Evolutionary conservation across 2,888 invertebrate species (phyloP), one percentile per base, ranked within the genome.

Genomic region (Eilema sororculum): DNA sequence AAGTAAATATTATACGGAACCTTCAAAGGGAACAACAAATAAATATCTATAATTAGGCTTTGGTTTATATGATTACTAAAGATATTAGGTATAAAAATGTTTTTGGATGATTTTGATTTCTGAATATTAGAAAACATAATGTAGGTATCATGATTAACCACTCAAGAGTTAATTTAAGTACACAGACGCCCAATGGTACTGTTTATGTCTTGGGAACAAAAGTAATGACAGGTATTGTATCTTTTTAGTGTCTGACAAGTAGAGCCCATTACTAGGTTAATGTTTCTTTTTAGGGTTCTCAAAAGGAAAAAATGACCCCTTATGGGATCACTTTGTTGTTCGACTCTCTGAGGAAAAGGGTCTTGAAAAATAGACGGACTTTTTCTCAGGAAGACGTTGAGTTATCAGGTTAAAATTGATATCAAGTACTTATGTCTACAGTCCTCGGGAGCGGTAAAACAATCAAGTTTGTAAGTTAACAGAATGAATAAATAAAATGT

Each of bases 141-240:
- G n/a, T n/a, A 41, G 5, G 16, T 16, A 41, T 10, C 16, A 20
- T 46, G 6, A 46, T 20, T 46, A 20, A 20, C 5, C 4, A 41
- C 16, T 5, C 41, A 41, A 46, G 6, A 20, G 8, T 20, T 6
- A 6, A 20, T 20, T 46, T 20, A n/a, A n/a, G n/a, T n/a, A 16
- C 46, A 20, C 20, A 41, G 41, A 41, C 0, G 20, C 20, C 46
- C 20, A 46, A 20, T 46, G 20, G 46, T 20, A 46, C 46, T 46
- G 20, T 46, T n/a, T 41, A 16, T 46, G 46, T 46, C 5, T 46
- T 46, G 3, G 41, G 25, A 22, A 61, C 72, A 62, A 72, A 75
- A 46, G 67, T 78, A 76, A 69, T 52, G 59, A 71, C 59, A 10
- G n/a, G 46, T 57, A 62, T 71, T 73, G 63, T 79, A 76, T 78